Evolutionary conservation across 2,888 invertebrate genomes (phyloP).

Genomic region (Papilio elwesi): DNA sequence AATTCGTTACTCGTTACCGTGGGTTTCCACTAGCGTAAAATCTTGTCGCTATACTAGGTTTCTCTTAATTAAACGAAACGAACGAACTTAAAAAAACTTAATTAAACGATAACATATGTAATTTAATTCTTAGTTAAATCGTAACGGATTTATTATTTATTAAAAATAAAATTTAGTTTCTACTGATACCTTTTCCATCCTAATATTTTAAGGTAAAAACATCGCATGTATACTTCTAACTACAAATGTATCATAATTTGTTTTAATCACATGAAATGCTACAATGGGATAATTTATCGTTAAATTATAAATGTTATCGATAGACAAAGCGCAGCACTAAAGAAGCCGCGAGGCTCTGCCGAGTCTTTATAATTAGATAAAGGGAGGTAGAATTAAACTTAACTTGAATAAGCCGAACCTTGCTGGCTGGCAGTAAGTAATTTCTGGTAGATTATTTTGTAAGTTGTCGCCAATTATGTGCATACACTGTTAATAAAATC

Average conservation of each 20-base stretch:
- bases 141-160: no score
- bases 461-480: slow-evolving; percentile 53
- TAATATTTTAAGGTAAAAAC: no score
- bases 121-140: no score
- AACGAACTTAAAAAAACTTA: no score
- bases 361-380: slow-evolving; percentile 81
- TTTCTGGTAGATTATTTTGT: slow-evolving; percentile 77
- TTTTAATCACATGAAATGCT: not conserved
- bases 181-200: no score
- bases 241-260: not conserved
- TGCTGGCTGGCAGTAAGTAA: slow-evolving; percentile 74
- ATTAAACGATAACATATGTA: no score
- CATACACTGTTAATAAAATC: slow-evolving; percentile 38
- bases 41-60: no score
- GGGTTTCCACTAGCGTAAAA: no score
- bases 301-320: slow-evolving; percentile 50
- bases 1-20: no score
- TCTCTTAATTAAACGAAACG: no score
- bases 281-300: slow-evolving; percentile 17
- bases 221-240: not conserved
- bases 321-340: slow-evolving; percentile 46
- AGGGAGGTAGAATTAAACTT: slow-evolving; percentile 80
- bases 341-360: slow-evolving; percentile 53
- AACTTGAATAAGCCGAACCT: slow-evolving; percentile 80
- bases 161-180: no score